Percentiles rank a stretch among this genome's conserved stretches.
Evolutionary conservation across 2,888 invertebrate species (phyloP).

Genomic region (Danaus chrysippus): DNA sequence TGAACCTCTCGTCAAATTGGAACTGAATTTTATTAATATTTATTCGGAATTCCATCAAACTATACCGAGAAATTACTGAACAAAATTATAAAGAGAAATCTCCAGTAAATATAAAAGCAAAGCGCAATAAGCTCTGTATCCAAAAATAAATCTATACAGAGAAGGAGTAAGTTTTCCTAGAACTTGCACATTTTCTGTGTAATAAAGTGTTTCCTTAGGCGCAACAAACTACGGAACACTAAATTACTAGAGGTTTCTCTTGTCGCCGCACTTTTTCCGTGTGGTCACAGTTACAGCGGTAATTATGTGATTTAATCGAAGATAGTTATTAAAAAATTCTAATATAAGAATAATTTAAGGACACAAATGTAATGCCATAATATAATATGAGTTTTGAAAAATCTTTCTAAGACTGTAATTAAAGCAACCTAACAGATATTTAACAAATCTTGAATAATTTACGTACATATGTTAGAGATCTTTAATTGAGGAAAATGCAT

Average conservation of each 20-base stretch:
- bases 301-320: neutral
- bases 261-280: conserved; percentile 40
- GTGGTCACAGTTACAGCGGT: conserved; percentile 33
- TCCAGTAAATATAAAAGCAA: too few species aligned
- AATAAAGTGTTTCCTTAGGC: conserved; percentile 59
- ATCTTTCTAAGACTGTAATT: too few species aligned
- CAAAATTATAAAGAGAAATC: too few species aligned
- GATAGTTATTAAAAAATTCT: conserved; percentile 11
- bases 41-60: too few species aligned
- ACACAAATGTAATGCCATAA: too few species aligned
- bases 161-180: conserved; percentile 35
- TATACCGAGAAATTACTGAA: too few species aligned
- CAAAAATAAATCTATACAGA: conserved; percentile 21
- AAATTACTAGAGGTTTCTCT: conserved; percentile 52
- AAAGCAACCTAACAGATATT: too few species aligned
- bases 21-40: too few species aligned
- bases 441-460: too few species aligned
- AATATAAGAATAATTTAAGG: neutral
- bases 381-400: too few species aligned
- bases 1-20: neutral
- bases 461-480: too few species aligned
- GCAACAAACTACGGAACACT: conserved; percentile 47
- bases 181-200: conserved; percentile 41
- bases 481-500: too few species aligned
- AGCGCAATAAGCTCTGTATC: conserved; percentile 7